Base-by-base conservation (phyloP, 2,888 invertebrate genomes). In the Cephus pygmeus region DNA sequence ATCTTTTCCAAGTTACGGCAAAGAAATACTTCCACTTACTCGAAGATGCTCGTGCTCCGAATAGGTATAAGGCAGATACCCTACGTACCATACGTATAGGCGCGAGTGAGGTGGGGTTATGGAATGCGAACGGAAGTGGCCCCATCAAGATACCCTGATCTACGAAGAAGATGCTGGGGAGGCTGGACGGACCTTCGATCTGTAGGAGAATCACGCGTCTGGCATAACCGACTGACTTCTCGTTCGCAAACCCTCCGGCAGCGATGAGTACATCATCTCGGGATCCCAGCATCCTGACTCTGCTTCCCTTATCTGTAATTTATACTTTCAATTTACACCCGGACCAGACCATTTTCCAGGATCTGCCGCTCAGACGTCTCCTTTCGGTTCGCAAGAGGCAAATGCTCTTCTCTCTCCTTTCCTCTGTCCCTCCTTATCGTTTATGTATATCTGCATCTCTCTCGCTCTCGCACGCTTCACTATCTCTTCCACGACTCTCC, bases 291-390 rank as follows among this genome's bases (percentile, higher is more conserved):
- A n/a, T 12, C 31, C 56, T 79, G 79, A 80, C 79, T 80, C 81
- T 78, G 82, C 85, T 82, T 88, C 85, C 84, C 87, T 90, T 89
- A 90, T 90, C 87, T 86, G 86, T 89, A 90, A 90, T 90, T 89
- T 90, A 90, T 90, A 90, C 88, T 88, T 90, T 90, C 88, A 89
- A 90, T 89, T 90, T 90, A 89, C 84, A 81, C 79, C 75, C 15
- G 23, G 23, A 76, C 75, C 75, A 69, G 76, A 75, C 12, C 6
- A 71, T 9, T 30, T 15, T 71, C 71, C 71, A 31, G 71, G 71
- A 31, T 56, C 23, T 23, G 9, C 40, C 40, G 40, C 31, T 56
- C 23, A 23, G 40, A 6, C 40, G 40, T 56, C 23, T 56, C 40
- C 23, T 23, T 23, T 56, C 40, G 9, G 40, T 9, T 23, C 40